Evolutionary conservation across 1,140 invertebrate species (phyloP).

Genomic region (Adelges cooleyi): DNA sequence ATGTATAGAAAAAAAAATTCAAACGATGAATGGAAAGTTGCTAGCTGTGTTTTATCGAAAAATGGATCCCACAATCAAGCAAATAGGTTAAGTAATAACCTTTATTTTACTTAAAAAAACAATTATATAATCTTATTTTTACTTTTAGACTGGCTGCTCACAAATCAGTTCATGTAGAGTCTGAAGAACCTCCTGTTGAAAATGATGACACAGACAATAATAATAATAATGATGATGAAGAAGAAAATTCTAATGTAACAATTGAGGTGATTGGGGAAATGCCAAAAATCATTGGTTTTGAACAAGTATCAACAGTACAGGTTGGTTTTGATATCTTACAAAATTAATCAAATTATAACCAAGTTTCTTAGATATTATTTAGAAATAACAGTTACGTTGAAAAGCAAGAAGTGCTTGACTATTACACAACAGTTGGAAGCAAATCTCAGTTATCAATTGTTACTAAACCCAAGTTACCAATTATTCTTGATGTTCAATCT

Average conservation of each 20-base stretch:
- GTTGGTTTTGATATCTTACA: not conserved
- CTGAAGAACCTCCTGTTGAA: too few species aligned
- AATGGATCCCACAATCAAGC: not conserved
- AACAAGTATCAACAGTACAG: not conserved
- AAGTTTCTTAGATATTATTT: conserved; percentile 20
- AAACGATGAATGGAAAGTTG: not conserved
- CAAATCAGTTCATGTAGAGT: too few species aligned
- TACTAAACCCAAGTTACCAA: not conserved
- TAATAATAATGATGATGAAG: too few species aligned
- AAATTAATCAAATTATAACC: too few species aligned
- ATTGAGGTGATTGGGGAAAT: not conserved
- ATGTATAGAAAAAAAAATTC: not conserved
- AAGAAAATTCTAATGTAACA: too few species aligned
- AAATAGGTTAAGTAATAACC: too few species aligned
- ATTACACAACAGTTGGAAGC: not conserved
- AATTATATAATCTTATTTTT: too few species aligned
- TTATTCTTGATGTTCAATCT: not conserved
- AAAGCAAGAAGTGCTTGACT: not conserved
- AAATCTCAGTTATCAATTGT: not conserved
- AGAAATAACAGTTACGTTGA: conserved; percentile 11
- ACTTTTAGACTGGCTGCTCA: too few species aligned
- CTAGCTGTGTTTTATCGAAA: not conserved
- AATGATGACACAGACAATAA: not conserved
- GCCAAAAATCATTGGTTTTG: conserved; percentile 6
- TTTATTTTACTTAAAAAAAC: too few species aligned